Evolutionary conservation across 2,797 vertebrate genomes (phyloP).

Genomic region (Phoxinus dragarum): DNA sequence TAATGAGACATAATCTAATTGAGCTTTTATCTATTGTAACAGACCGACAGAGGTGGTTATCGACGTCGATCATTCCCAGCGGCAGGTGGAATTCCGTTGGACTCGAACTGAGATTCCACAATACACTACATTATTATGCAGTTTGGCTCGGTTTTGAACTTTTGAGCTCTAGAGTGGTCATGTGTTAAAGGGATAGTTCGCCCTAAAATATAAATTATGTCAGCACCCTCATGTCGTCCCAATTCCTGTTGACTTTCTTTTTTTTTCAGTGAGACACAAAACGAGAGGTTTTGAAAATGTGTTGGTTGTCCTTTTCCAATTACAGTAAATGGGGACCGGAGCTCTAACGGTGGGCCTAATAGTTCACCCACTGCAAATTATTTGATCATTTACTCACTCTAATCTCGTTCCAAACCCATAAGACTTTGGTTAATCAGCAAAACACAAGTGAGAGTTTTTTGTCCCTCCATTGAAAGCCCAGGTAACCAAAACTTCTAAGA

Average conservation of each 20-base stretch:
- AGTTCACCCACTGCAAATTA: not conserved
- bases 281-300: not conserved
- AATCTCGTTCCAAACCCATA: not conserved
- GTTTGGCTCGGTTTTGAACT: not conserved
- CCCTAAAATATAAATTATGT: not conserved
- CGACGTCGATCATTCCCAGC: slow-evolving; percentile 14
- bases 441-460: not conserved
- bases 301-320: not conserved
- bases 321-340: not conserved
- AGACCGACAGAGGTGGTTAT: slow-evolving; percentile 47
- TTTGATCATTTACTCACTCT: not conserved
- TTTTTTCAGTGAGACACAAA: not conserved
- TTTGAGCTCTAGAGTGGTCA: not conserved
- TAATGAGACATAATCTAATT: slow-evolving; percentile 64
- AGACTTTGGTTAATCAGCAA: not conserved
- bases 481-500: too few relatives aligned
- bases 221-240: not conserved
- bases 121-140: not conserved
- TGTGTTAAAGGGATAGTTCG: not conserved
- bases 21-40: slow-evolving; percentile 59
- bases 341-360: not conserved
- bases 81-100: slow-evolving; percentile 20
- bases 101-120: slow-evolving; percentile 33
- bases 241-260: not conserved
- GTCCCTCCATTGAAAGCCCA: too few relatives aligned